These are phyloP conservation scores for Gymnocheta viridis DNA, from an alignment of 2,888 invertebrate species.

Conservation along the genomic window DNA sequence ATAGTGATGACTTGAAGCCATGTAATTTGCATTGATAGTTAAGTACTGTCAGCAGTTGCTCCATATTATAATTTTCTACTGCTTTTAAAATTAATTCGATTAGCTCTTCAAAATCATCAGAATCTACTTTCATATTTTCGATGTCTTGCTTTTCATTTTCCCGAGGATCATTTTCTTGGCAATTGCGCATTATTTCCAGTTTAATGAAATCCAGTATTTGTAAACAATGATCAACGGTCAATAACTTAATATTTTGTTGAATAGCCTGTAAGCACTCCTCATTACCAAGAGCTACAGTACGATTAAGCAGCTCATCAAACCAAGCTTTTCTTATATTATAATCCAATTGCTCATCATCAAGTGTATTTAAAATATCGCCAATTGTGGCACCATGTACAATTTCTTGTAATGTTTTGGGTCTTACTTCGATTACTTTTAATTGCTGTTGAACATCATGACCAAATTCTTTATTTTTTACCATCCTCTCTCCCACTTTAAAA, in stretches of 20 bases:
- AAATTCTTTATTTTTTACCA: slow-evolving; percentile 73
- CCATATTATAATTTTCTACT: slow-evolving; percentile 72
- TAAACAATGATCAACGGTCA: slow-evolving; percentile 71
- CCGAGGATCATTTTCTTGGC: slow-evolving; percentile 43
- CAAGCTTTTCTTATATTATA: slow-evolving; percentile 70
- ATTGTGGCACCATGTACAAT: slow-evolving; percentile 74
- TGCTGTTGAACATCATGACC: slow-evolving; percentile 75
- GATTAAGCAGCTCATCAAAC: slow-evolving; percentile 76
- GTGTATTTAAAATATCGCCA: slow-evolving; percentile 75
- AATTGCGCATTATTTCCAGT: slow-evolving; percentile 58
- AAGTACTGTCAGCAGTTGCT: slow-evolving; percentile 71
- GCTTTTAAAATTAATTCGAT: slow-evolving; percentile 70
- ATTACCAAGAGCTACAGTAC: slow-evolving; percentile 74
- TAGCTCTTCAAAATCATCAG: slow-evolving; percentile 68
- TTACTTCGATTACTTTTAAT: slow-evolving; percentile 74
- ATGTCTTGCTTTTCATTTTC: slow-evolving; percentile 9
- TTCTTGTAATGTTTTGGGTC: slow-evolving; percentile 75
- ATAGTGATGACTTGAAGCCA: slow-evolving; percentile 69
- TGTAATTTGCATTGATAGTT: slow-evolving; percentile 72
- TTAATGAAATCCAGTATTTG: slow-evolving; percentile 73
- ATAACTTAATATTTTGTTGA: slow-evolving; percentile 72
- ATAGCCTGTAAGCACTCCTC: slow-evolving; percentile 77
- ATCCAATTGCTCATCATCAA: slow-evolving; percentile 71
- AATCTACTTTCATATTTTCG: slow-evolving; percentile 67
- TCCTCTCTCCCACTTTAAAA: slow-evolving; percentile 74